Base-by-base conservation (phyloP, 2,797 vertebrate genomes). In the Cynopterus sphinx region DNA sequence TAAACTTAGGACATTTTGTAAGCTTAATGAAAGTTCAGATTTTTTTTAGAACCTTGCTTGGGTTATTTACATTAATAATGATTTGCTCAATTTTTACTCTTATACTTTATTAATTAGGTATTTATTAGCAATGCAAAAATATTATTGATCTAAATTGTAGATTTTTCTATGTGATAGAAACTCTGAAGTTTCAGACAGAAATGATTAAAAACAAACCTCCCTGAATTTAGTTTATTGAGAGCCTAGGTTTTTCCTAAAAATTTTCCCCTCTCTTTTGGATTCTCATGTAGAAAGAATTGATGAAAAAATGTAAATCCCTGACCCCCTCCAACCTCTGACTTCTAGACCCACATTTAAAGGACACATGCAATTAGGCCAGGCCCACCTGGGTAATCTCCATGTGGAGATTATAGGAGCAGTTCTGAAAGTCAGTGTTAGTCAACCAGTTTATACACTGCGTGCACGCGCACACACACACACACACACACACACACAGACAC, bases 371-470 rank as follows among this genome's bases (percentile, higher is more conserved):
- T 19, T 46, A 17, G 28, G 28, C 31, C 28, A 31, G 9, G 31
- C 31, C 31, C 28, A 6, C 43, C 1, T n/a, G 43, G 28, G 19
- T 11, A 21, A 21, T 49, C 70, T 4, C 16, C 2, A 17, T 19
- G 71, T 31, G 28, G 71, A 74, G 28, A 19, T 28, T 10, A 49
- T 68, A 28, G 73, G 41, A 59, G 21, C 21, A 5, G 17, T 78
- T 93, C 9, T 15, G 19, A 57, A 95, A 82, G 81, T 39, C 33
- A 95, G 55, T 61, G 57, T 90, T 90, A 96, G 94, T 61, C 77
- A 94, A 21, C 53, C 95, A 53, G 83, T 92, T 87, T 96, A 96
- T 61, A 74, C 11, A 55, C 84, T 5, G 36, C 28, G 10, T 16
- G 49, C 0, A 0, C 0, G 0, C 22, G 13, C 13, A 90, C 11